phyloP scores from a whole-genome alignment of 2,113 vertebrate species.

The Acrocephalus arundinaceus region DNA sequence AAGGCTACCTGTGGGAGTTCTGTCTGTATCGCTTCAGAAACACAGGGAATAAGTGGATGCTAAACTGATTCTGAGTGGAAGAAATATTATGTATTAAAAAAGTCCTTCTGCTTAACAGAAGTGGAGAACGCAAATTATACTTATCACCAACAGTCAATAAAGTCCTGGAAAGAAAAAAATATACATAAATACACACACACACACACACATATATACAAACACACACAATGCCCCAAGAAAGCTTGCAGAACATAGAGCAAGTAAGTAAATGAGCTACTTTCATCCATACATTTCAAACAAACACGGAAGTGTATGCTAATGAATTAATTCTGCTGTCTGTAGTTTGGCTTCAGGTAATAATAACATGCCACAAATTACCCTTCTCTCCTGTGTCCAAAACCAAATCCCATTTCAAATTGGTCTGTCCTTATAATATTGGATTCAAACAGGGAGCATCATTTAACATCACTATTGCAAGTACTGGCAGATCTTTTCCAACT shows the following conservation, averaged over 20 bases:
- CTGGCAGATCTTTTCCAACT: neutral
- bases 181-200: neutral
- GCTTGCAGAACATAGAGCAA: neutral
- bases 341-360: neutral
- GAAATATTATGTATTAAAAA: neutral
- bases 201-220: rapidly evolving
- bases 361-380: neutral
- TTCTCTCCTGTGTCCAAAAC: neutral
- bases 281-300: neutral
- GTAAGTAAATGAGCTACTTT: neutral
- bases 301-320: neutral
- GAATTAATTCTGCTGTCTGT: neutral
- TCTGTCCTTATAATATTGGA: neutral
- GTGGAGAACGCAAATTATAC: neutral
- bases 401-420: neutral
- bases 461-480: neutral
- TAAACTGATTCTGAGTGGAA: neutral
- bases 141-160: neutral
- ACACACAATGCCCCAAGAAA: neutral
- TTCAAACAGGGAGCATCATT: neutral
- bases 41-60: neutral
- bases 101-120: neutral
- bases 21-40: neutral
- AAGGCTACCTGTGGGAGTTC: neutral
- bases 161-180: neutral